phyloP scores from a whole-genome alignment of 2,888 invertebrate genomes.

The Leucoma salicis region DNA sequence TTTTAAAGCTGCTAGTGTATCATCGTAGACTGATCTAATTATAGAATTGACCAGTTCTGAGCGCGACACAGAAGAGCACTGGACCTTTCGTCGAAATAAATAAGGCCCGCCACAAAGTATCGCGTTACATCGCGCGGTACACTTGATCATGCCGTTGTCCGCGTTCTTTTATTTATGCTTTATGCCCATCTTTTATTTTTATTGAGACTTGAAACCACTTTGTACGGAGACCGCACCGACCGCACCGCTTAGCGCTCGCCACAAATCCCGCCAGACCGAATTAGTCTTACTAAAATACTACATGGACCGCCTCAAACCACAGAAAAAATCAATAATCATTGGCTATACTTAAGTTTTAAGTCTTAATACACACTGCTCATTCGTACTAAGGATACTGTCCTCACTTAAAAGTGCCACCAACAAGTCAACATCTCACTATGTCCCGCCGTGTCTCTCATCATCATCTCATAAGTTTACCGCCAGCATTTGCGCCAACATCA shows the following conservation, averaged over 20 bases:
- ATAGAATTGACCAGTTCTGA: constrained; percentile 50
- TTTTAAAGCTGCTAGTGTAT: constrained; percentile 33
- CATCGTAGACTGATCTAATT: constrained; percentile 55
- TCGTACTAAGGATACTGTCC: too few relatives aligned
- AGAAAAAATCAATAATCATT: constrained; percentile 56
- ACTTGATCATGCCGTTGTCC: constrained; percentile 77
- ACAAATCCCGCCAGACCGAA: constrained; percentile 44
- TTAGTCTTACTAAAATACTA: constrained; percentile 44
- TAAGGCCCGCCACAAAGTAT: constrained; percentile 59
- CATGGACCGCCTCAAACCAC: constrained; percentile 40
- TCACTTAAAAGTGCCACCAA: too few relatives aligned
- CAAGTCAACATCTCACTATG: too few relatives aligned
- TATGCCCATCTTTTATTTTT: constrained; percentile 54
- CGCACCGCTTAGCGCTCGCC: constrained; percentile 62
- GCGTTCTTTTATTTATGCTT: constrained; percentile 63
- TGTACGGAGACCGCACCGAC: constrained; percentile 60
- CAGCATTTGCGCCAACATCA: too few relatives aligned
- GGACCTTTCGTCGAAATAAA: constrained; percentile 48
- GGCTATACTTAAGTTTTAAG: too few relatives aligned
- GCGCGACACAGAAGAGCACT: constrained; percentile 24
- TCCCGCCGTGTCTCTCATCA: too few relatives aligned
- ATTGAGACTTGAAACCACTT: constrained; percentile 55
- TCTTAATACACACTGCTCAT: too few relatives aligned
- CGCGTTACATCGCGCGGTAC: constrained; percentile 72
- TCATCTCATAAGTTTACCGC: too few relatives aligned